Conservation (phyloP, 2,797 vertebrate species). For the Tadarida brasiliensis region DNA sequence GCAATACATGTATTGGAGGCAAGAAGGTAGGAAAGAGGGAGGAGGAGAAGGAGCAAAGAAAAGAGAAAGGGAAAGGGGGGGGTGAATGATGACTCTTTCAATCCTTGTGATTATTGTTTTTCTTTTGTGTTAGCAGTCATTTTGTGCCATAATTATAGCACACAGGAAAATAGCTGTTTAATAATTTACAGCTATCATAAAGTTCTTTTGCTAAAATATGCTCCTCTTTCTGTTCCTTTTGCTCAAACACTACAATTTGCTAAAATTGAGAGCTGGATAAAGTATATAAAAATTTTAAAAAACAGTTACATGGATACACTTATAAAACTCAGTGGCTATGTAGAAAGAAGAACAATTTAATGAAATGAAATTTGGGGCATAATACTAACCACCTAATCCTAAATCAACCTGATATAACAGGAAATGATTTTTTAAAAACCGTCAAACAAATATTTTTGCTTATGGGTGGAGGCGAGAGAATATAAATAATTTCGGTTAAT, state of each 20-base stretch:
- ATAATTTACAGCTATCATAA: background rate
- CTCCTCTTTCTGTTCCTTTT: background rate
- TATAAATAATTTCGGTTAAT: constrained; percentile 40
- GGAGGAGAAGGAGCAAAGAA: background rate
- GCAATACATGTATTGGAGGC: background rate
- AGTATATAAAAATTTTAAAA: background rate
- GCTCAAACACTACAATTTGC: constrained; percentile 10
- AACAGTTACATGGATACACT: background rate
- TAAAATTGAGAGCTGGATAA: constrained; percentile 29
- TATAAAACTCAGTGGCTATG: background rate
- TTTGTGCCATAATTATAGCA: constrained; percentile 40
- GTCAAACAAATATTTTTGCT: background rate
- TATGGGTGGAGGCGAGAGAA: background rate
- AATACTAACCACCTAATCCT: background rate
- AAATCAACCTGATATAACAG: constrained; percentile 32
- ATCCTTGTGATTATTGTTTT: background rate
- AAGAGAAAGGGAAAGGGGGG: background rate
- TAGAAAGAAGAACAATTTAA: background rate
- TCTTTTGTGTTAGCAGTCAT: background rate
- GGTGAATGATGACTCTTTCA: background rate
- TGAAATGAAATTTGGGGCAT: background rate
- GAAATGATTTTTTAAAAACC: background rate
- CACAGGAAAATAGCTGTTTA: background rate
- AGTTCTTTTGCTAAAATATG: constrained; percentile 30
- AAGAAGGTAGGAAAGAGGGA: background rate